Evolutionary conservation across 2,113 vertebrate genomes (phyloP), one percentile per base, ranked within the genome.

Genomic region (Lathamus discolor): DNA sequence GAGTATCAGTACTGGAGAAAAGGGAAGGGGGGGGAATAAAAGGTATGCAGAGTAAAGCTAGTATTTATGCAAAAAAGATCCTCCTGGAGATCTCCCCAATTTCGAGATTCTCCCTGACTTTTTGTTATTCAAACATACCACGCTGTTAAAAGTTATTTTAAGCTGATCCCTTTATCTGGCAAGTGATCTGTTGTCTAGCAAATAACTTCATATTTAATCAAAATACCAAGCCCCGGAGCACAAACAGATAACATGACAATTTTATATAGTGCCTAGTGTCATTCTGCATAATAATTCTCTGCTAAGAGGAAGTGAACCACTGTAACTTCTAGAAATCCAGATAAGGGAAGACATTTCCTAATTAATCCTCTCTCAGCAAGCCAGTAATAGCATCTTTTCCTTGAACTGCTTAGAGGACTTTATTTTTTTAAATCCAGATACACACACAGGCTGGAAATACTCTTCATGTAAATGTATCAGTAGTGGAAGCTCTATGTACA

Each of bases 1-100:
- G 35, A 99, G 98, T 97, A 99, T 98, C 92, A 99, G 95, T 97
- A 99, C 99, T 99, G 93, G 72, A 96, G 88, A 91, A 95, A 70
- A 90, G 86, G 41, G 28, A 9, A 43, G 20, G 57, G 16, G 24
- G 41, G 10, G 44, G 35, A 59, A 92, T 59, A 91, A 96, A 92
- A 86, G 19, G 73, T 46, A 87, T 48, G 78, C 63, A 88, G 43
- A 91, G 68, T 83, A 82, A 97, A 94, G 44, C 69, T 90, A 68
- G 19, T 52, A 89, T 88, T 86, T 80, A 84, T 52, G 23, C 37
- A 77, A 68, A 84, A 84, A 41, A 74, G 7, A 67, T 68, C 54
- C 17, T 83, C 52, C 43, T 59, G 48, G 43, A 92, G 55, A 86
- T 52, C 22, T 82, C 41, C 35, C 55, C 41, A 6, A 43, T 75